Evolutionary conservation across 1,140 invertebrate species (phyloP).

Genomic region (Diachasmimorpha longicaudata): DNA sequence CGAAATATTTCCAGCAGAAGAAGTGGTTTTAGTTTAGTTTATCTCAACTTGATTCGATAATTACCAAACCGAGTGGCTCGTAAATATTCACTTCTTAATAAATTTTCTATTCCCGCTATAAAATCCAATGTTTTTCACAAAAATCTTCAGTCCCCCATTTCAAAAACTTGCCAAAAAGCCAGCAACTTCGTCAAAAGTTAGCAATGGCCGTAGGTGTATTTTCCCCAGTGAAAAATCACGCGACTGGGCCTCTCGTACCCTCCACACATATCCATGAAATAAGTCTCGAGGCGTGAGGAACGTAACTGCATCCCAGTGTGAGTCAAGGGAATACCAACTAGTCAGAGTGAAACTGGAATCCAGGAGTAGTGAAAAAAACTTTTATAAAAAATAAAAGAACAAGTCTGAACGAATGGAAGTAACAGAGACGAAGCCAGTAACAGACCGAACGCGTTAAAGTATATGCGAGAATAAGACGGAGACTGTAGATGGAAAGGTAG

Average conservation of each 20-base stretch:
- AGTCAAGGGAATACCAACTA: conserved; percentile 25
- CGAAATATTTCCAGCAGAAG: no score
- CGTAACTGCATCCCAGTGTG: conserved; percentile 10
- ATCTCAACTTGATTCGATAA: no score
- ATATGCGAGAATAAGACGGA: background rate
- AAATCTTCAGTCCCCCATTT: no score
- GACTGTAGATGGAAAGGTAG: conserved; percentile 6
- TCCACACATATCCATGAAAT: background rate
- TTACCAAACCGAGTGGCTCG: no score
- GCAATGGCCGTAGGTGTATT: background rate
- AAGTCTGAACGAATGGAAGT: background rate
- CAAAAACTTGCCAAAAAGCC: background rate
- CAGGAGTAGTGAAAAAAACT: background rate
- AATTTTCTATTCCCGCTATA: no score
- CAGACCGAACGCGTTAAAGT: background rate
- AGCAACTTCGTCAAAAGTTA: background rate
- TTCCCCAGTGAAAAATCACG: background rate
- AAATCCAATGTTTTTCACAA: no score
- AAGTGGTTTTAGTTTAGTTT: no score
- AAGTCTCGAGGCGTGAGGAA: conserved; percentile 17
- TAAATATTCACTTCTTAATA: no score
- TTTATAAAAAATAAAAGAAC: background rate
- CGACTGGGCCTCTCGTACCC: background rate
- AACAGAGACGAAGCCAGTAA: background rate
- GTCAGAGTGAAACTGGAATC: conserved; percentile 2